Evolutionary conservation across 2,888 invertebrate species (phyloP), one percentile per base, ranked within the genome.

Genomic region (Lissonota sp.): DNA sequence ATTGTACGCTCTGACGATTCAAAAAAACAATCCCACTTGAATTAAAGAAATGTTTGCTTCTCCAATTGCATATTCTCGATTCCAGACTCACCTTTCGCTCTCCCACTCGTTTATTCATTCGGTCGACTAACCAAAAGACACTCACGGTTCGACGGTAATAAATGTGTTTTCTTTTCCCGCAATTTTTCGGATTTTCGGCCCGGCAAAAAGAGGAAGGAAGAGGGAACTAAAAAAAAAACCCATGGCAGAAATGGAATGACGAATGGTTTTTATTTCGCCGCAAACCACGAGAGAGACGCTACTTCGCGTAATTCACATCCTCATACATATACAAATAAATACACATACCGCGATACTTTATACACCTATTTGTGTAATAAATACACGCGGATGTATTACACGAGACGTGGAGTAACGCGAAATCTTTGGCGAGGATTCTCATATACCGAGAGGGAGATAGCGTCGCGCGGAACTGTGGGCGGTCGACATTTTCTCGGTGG

Each of bases 91-190:
- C 49, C 46, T 63, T n/a, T 46, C 4, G 5, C 49, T 49, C 49
- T 49, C 8, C 3, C n/a, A n/a, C 55, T 57, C 80, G 69, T 64
- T 77, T 73, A 73, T 73, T 77, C 58, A 73, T 77, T 57, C n/a
- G 10, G 5, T 57, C 53, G 63, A 16, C 63, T 51, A 58, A 51
- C 58, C 69, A 64, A 16, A 58, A 62, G 62, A 42, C 60, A 72
- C 76, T 75, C 55, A 72, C 67, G 49, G 73, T 64, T 80, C 69
- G 39, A 10, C 14, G 37, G 55, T 63, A 53, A 76, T 58, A 64
- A 67, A 72, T 62, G 55, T 57, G 62, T 51, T 8, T 44, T 6
- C 16, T 26, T 12, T 37, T 14, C 26, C 10, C 44, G 46, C 49
- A 49, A 6, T 46, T 67, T 80, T 67, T 64, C 53, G 16, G n/a